A percentile compares a stretch with the other conserved stretches of the same genome.
These are phyloP conservation scores for Autographa gamma DNA, from an alignment of 2,888 invertebrate genomes.

Conservation along the genomic window DNA sequence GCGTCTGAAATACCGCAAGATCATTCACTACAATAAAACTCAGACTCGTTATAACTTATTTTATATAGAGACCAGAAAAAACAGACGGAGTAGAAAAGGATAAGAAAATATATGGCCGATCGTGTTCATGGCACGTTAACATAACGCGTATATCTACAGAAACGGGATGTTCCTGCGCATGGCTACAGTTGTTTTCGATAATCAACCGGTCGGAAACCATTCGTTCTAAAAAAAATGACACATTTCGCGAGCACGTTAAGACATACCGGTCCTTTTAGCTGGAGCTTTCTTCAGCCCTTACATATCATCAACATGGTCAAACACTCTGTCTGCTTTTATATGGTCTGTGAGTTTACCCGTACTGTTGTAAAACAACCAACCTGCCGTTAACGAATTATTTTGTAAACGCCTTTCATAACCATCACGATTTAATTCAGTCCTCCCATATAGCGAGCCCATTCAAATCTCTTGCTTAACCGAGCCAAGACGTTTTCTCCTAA, in stretches of 20 bases:
- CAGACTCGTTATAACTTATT: neutral
- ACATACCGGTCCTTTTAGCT: too few relatives aligned
- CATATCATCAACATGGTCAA: too few relatives aligned
- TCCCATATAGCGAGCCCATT: slow-evolving; percentile 3
- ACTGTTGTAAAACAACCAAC: slow-evolving; percentile 41
- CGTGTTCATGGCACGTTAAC: too few relatives aligned
- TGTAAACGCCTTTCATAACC: slow-evolving; percentile 33
- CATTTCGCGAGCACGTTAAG: too few relatives aligned
- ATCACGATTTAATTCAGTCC: slow-evolving; percentile 12
- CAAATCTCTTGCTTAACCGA: slow-evolving; percentile 25
- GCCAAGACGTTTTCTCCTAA: slow-evolving; percentile 16
- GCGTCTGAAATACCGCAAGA: slow-evolving; percentile 63
- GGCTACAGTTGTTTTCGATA: too few relatives aligned
- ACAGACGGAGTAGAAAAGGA: neutral
- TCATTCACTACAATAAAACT: slow-evolving; percentile 2
- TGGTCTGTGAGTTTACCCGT: neutral
- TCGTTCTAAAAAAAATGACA: too few relatives aligned
- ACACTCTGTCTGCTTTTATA: neutral
- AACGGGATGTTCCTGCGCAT: too few relatives aligned
- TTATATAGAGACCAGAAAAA: neutral
- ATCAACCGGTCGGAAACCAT: too few relatives aligned
- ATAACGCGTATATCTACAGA: too few relatives aligned
- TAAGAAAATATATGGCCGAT: too few relatives aligned
- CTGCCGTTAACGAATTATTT: slow-evolving; percentile 27
- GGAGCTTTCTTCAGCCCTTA: too few relatives aligned